Evolutionary conservation across 2,888 invertebrate species (phyloP).

Genomic region (Neuroscelio doddi): DNA sequence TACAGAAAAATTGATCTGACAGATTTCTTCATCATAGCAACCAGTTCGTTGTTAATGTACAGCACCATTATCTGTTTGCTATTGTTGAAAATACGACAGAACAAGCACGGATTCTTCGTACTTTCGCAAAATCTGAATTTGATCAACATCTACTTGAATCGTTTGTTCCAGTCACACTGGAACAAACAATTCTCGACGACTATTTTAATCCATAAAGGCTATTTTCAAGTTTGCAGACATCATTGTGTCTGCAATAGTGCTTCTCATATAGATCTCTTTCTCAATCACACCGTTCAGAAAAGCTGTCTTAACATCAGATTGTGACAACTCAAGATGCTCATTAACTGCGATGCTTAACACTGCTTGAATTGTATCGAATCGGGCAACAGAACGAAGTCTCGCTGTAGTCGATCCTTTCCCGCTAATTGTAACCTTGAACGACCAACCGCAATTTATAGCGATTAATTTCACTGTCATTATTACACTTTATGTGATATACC

Average conservation of each 20-base stretch:
- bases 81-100: neutral
- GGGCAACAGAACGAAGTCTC: constrained; percentile 52
- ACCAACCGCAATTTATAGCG: constrained; percentile 25
- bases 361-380: constrained; percentile 23
- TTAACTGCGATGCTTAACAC: constrained; percentile 23
- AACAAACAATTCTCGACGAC: constrained; percentile 29
- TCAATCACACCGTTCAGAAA: constrained; percentile 30
- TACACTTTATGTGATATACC: constrained; percentile 15
- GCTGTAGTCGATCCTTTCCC: constrained; percentile 49
- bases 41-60: constrained; percentile 38
- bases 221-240: constrained; percentile 23
- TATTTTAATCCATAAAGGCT: constrained; percentile 34
- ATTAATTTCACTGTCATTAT: constrained; percentile 13
- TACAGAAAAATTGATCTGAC: constrained; percentile 16
- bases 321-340: neutral
- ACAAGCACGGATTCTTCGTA: constrained; percentile 12
- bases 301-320: constrained; percentile 21
- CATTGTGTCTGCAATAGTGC: constrained; percentile 32
- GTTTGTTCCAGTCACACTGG: constrained; percentile 32
- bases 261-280: constrained; percentile 37
- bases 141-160: constrained; percentile 15
- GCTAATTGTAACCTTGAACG: constrained; percentile 44
- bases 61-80: constrained; percentile 24
- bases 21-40: constrained; percentile 21
- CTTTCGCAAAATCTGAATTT: constrained; percentile 18